Evolutionary conservation across 2,888 invertebrate species (phyloP).

Genomic region (Vesta saturnalis): DNA sequence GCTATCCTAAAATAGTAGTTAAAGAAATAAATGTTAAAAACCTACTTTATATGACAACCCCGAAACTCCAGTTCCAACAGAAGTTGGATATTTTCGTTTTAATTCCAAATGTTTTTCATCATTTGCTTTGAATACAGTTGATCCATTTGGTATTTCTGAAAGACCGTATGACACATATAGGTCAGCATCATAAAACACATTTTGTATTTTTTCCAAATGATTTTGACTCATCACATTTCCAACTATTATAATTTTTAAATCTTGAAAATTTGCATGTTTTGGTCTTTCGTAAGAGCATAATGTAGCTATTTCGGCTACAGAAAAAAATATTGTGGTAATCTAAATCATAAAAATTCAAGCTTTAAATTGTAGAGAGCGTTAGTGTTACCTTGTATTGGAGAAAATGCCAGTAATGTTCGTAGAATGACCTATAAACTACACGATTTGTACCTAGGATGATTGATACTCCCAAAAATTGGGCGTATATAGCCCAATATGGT

Average conservation of each 20-base stretch:
- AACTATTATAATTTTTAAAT: background rate
- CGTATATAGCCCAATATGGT: background rate
- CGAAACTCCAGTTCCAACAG: background rate
- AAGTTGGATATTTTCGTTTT: background rate
- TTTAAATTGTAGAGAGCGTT: background rate
- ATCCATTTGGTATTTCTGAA: background rate
- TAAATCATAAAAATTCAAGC: background rate
- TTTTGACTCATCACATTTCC: background rate
- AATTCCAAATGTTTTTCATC: background rate
- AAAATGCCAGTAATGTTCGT: background rate
- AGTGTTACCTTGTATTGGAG: background rate
- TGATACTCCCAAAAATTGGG: background rate
- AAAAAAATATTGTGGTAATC: background rate
- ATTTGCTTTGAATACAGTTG: background rate
- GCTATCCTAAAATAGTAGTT: background rate
- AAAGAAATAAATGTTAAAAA: background rate
- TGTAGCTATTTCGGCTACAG: background rate
- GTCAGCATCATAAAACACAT: background rate
- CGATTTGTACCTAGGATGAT: background rate
- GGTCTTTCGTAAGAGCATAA: background rate
- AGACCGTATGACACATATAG: background rate
- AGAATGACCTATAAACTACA: background rate
- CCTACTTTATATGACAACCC: slow-evolving; percentile 7
- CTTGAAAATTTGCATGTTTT: background rate
- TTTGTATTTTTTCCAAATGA: background rate